Conservation (phyloP, 2,888 invertebrate genomes). For the Lasioglossum lativentre region DNA sequence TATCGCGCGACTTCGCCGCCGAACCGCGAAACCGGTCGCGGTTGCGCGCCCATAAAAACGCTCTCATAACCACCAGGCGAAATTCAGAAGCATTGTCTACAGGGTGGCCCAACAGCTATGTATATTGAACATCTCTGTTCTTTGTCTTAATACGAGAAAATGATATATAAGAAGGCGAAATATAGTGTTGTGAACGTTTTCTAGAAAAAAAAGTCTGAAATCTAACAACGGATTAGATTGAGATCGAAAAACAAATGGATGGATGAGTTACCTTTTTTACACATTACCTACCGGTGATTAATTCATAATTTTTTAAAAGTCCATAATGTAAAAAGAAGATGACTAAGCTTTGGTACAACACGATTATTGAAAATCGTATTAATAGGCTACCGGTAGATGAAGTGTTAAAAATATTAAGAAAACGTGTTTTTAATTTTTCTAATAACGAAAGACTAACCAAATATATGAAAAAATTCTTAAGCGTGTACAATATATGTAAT, state of each 20-base stretch:
- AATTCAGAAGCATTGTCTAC: neutral
- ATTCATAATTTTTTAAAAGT: neutral
- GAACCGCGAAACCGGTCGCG: conserved; percentile 13
- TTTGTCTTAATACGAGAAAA: too few relatives aligned
- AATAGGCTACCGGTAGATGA: too few relatives aligned
- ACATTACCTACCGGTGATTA: neutral
- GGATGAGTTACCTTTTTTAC: neutral
- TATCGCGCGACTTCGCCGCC: conserved; percentile 5
- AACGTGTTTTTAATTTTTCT: neutral
- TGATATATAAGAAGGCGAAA: too few relatives aligned
- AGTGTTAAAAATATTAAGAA: neutral
- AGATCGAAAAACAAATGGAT: too few relatives aligned
- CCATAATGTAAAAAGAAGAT: neutral
- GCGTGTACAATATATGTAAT: too few relatives aligned
- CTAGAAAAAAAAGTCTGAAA: neutral
- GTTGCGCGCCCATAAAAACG: neutral
- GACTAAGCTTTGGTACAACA: too few relatives aligned
- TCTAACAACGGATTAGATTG: neutral
- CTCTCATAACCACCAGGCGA: neutral
- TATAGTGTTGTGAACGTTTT: too few relatives aligned
- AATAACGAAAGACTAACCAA: neutral
- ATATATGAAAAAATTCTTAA: neutral
- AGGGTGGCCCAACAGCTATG: too few relatives aligned
- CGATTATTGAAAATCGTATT: neutral
- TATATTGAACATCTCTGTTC: too few relatives aligned